A percentile compares a stretch with the other conserved stretches of the same genome.
These are phyloP conservation scores for Amphipyra berbera DNA, from an alignment of 2,888 invertebrate species.

Conservation along the genomic window DNA sequence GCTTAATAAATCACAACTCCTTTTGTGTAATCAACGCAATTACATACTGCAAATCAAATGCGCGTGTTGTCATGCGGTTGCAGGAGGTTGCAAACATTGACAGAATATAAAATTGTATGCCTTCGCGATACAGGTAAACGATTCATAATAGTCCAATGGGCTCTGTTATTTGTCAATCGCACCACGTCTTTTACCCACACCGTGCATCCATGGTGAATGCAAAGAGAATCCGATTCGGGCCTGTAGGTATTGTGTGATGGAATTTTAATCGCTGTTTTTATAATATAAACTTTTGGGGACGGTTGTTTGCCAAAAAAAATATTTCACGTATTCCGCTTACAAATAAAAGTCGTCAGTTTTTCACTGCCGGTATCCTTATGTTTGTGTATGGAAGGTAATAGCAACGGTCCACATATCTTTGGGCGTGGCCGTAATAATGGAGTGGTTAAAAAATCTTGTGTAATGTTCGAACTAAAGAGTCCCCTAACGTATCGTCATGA, in stretches of 20 bases:
- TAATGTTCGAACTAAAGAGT: conserved; percentile 37
- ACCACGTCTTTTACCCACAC: conserved; percentile 74
- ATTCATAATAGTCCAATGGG: conserved; percentile 67
- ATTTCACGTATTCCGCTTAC: conserved; percentile 4
- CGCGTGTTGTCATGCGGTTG: conserved; percentile 65
- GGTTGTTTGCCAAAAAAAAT: conserved; percentile 24
- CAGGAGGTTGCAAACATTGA: conserved; percentile 62
- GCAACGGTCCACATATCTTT: too few species aligned
- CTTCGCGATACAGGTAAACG: conserved; percentile 71
- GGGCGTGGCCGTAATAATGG: conserved; percentile 38
- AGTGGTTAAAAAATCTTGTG: conserved; percentile 40
- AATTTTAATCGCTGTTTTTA: conserved; percentile 76
- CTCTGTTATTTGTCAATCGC: conserved; percentile 74
- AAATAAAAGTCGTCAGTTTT: conserved; percentile 27
- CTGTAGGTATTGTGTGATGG: conserved; percentile 59
- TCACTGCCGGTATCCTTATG: conserved; percentile 21
- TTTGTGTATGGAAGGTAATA: too few species aligned
- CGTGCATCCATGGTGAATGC: conserved; percentile 65
- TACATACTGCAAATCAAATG: conserved; percentile 61
- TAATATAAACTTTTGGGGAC: conserved; percentile 48
- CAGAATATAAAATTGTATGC: conserved; percentile 68
- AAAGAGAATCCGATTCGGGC: conserved; percentile 67
- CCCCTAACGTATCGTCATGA: conserved; percentile 56
- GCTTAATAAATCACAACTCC: conserved; percentile 54
- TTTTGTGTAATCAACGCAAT: conserved; percentile 64